Conservation (phyloP, 2,888 invertebrate species). For the Drosophila imparisetae region DNA sequence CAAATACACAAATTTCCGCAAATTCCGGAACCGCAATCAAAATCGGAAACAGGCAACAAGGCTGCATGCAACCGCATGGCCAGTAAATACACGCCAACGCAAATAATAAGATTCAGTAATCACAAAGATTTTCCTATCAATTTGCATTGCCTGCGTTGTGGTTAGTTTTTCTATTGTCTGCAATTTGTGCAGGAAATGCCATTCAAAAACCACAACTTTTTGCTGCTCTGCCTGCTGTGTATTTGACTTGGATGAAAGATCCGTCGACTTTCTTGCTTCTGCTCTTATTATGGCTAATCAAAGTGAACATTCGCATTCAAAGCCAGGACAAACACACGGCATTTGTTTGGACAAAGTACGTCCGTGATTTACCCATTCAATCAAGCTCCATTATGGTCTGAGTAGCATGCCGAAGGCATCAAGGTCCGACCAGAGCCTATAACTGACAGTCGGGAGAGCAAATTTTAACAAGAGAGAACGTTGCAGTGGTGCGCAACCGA, state of each 20-base stretch:
- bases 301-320: conserved; percentile 40
- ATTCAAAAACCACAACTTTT: conserved; percentile 35
- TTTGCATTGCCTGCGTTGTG: conserved; percentile 24
- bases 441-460: not conserved
- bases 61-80: not conserved
- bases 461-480: not conserved
- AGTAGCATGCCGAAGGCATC: conserved; percentile 12
- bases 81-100: not conserved
- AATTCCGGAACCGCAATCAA: not conserved
- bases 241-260: conserved; percentile 1
- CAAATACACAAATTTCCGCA: not conserved
- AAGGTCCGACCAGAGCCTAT: not conserved
- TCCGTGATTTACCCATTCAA: conserved; percentile 63
- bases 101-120: conserved; percentile 22
- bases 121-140: conserved; percentile 33
- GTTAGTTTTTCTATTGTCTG: conserved; percentile 19
- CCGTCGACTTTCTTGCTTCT: conserved; percentile 5
- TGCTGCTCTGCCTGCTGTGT: not conserved
- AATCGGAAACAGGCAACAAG: conserved; percentile 1
- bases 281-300: conserved; percentile 60
- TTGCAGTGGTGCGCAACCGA: no score
- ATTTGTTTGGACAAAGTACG: conserved; percentile 34
- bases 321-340: conserved; percentile 33
- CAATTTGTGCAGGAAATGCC: conserved; percentile 35
- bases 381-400: conserved; percentile 56